These are phyloP conservation scores for Acronicta leporina DNA, from an alignment of 2,888 invertebrate species.

Conservation along the genomic window DNA sequence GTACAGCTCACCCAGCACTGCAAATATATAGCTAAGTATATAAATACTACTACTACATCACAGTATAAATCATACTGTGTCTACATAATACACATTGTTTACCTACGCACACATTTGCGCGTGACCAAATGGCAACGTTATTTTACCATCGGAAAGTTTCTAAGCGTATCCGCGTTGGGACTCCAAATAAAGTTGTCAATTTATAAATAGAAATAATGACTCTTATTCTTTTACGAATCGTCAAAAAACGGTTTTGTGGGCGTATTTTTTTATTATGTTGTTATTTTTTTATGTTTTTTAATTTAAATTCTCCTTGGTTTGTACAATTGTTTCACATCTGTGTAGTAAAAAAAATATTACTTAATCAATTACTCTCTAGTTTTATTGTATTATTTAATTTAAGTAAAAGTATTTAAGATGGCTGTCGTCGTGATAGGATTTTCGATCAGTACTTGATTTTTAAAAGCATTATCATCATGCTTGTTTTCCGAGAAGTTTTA, in stretches of 20 bases:
- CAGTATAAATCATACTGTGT: no score
- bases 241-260: slow-evolving; percentile 37
- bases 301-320: slow-evolving; percentile 26
- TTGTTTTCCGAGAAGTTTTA: no score
- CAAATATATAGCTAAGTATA: no score
- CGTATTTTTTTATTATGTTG: slow-evolving; percentile 40
- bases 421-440: no score
- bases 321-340: slow-evolving; percentile 32
- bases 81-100: no score
- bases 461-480: no score
- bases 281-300: slow-evolving; percentile 49
- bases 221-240: slow-evolving; percentile 42
- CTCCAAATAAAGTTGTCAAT: slow-evolving; percentile 14
- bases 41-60: no score
- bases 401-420: slow-evolving; percentile 13
- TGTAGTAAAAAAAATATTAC: slow-evolving; percentile 15
- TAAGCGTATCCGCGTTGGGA: background rate
- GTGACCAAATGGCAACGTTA: no score
- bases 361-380: slow-evolving; percentile 18
- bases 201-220: slow-evolving; percentile 18
- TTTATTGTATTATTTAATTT: slow-evolving; percentile 33
- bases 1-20: no score
- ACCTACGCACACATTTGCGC: no score
- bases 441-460: no score
- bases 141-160: no score